phyloP scores from a whole-genome alignment of 2,797 vertebrate species.

The Coluber constrictor region DNA sequence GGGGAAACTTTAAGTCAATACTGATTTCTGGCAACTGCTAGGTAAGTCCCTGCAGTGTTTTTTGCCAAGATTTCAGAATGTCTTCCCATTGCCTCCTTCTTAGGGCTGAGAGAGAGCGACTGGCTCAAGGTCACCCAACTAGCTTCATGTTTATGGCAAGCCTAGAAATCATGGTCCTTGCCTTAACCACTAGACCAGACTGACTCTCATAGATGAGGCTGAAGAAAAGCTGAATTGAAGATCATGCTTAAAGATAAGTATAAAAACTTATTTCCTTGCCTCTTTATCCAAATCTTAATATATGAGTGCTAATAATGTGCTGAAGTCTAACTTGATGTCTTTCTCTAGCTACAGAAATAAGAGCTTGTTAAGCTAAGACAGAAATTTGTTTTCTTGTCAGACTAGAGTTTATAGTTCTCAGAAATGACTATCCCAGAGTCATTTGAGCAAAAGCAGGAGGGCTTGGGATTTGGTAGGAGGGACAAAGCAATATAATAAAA shows the following conservation, averaged over 20 bases:
- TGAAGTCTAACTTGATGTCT: not conserved
- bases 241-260: not conserved
- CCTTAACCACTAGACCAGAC: not conserved
- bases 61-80: not conserved
- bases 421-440: not conserved
- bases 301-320: not conserved
- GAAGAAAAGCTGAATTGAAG: not conserved
- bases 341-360: not conserved
- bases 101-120: not conserved
- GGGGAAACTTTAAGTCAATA: not conserved
- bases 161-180: not conserved
- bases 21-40: not conserved
- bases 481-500: not conserved
- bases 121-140: not conserved
- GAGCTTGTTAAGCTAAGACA: not conserved
- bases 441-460: not conserved
- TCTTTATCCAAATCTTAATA: not conserved
- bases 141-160: not conserved
- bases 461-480: not conserved
- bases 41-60: not conserved
- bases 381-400: not conserved
- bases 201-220: not conserved
- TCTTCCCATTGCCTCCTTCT: not conserved
- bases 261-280: not conserved
- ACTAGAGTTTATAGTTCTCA: not conserved